A percentile compares a stretch with the other conserved stretches of the same genome.
These are phyloP conservation scores for Oreochromis aureus DNA, from an alignment of 2,113 vertebrate genomes.

Conservation along the genomic window DNA sequence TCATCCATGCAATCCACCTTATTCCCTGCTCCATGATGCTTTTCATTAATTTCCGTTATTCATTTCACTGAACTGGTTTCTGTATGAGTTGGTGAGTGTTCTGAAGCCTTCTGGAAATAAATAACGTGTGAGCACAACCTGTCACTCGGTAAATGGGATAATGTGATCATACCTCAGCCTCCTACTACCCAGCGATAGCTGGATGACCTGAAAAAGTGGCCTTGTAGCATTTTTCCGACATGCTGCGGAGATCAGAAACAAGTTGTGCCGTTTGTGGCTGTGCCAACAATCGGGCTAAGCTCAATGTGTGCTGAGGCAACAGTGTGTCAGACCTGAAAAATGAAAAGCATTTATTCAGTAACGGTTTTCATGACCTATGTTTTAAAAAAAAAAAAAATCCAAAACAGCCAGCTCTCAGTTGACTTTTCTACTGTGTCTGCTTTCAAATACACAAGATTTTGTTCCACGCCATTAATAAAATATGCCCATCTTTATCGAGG, in stretches of 20 bases:
- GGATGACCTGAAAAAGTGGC: background rate
- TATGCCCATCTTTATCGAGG: background rate
- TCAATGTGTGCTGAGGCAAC: background rate
- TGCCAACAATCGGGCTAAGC: background rate
- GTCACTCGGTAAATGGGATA: background rate
- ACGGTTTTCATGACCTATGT: background rate
- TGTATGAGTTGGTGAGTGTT: background rate
- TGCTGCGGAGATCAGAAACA: background rate
- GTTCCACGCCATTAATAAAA: background rate
- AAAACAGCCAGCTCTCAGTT: background rate
- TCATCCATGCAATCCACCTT: background rate
- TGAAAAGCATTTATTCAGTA: background rate
- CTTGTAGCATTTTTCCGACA: background rate
- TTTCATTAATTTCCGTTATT: background rate
- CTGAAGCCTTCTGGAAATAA: background rate
- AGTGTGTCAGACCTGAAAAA: background rate
- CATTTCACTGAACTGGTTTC: background rate
- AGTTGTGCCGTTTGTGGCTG: background rate
- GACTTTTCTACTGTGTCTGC: background rate
- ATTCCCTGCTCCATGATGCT: background rate
- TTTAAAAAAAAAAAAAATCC: background rate
- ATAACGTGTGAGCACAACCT: background rate
- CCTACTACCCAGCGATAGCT: background rate
- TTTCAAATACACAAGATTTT: background rate
- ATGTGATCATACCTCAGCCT: background rate